phyloP scores from a whole-genome alignment of 2,113 vertebrate genomes.

The Spilogale gracilis region DNA sequence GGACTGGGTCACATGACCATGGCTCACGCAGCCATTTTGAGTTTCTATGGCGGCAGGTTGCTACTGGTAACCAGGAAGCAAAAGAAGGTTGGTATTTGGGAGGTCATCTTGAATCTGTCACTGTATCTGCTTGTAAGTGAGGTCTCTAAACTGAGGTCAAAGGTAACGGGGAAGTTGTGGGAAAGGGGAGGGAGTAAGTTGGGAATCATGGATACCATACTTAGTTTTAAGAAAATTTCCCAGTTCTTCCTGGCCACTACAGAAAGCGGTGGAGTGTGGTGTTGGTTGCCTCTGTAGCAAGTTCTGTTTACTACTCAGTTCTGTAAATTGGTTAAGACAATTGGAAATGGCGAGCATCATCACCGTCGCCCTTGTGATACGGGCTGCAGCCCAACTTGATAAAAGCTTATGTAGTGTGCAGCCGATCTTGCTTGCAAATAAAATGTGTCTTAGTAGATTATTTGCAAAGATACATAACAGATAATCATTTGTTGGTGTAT shows the following conservation, averaged over 20 bases:
- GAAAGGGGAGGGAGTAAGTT: background rate
- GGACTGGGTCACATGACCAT: background rate
- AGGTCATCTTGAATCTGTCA: background rate
- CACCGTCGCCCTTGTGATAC: background rate
- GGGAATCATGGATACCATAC: background rate
- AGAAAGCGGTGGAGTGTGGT: background rate
- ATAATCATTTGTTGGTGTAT: background rate
- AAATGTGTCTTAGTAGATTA: background rate
- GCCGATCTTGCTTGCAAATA: background rate
- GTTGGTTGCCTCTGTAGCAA: background rate
- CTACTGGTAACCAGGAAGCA: background rate
- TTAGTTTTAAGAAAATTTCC: background rate
- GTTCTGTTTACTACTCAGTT: background rate
- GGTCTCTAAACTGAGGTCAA: background rate
- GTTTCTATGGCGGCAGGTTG: background rate
- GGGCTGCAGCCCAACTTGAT: background rate
- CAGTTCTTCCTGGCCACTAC: no score
- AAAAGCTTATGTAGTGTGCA: background rate
- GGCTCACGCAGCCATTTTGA: background rate
- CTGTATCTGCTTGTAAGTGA: background rate
- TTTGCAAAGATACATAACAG: conserved; percentile 21
- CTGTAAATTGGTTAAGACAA: background rate
- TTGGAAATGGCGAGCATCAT: background rate
- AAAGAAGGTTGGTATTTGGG: background rate
- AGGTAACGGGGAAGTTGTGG: background rate